A percentile compares a stretch with the other conserved stretches of the same genome.
phyloP scores from a whole-genome alignment of 2,888 invertebrate genomes.

The Chaetogeoica ovagalla region DNA sequence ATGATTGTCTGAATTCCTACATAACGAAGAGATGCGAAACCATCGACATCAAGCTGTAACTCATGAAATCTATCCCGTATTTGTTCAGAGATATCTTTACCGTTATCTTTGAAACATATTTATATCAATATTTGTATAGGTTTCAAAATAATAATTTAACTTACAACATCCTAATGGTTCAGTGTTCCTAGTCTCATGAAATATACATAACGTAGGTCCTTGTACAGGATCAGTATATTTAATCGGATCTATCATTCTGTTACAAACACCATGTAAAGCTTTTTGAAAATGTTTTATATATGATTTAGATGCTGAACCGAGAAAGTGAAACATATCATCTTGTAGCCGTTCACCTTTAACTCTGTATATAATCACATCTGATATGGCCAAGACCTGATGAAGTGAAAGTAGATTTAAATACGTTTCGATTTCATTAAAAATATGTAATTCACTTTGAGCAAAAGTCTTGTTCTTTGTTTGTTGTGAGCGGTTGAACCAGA shows the following conservation, averaged over 20 bases:
- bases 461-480: conserved; percentile 69
- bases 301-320: conserved; percentile 75
- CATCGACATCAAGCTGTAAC: conserved; percentile 68
- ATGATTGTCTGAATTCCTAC: conserved; percentile 66
- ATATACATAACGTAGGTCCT: conserved; percentile 76
- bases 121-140: conserved; percentile 55
- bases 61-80: conserved; percentile 67
- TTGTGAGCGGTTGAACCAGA: conserved; percentile 67
- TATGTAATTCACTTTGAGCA: conserved; percentile 66
- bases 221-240: conserved; percentile 63
- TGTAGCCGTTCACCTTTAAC: conserved; percentile 76
- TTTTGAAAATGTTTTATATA: conserved; percentile 73
- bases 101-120: conserved; percentile 60
- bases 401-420: conserved; percentile 31
- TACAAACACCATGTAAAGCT: conserved; percentile 61
- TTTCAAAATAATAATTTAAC: conserved; percentile 25
- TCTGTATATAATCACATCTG: conserved; percentile 77
- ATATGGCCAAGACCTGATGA: conserved; percentile 73
- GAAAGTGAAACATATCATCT: conserved; percentile 75
- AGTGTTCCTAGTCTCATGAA: conserved; percentile 78
- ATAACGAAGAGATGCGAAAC: conserved; percentile 73
- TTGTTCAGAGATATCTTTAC: conserved; percentile 68
- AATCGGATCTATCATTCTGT: conserved; percentile 57
- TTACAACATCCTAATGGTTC: conserved; percentile 66
- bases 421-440: neutral